Base-by-base conservation (phyloP, 2,797 vertebrate species). In the Xenops minutus region DNA sequence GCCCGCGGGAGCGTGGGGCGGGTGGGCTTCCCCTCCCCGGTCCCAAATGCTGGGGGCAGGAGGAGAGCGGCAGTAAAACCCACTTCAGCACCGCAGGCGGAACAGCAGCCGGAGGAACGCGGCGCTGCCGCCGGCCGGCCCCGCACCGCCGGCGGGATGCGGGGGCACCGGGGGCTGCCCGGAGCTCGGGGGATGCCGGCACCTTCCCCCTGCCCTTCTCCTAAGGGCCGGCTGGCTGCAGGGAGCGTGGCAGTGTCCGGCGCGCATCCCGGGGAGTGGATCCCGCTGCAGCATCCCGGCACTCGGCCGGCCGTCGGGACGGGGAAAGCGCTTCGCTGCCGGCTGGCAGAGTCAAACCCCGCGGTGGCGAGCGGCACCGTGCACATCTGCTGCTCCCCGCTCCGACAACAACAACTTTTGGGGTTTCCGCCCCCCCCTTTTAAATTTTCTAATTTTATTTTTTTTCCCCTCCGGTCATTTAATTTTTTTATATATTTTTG, bases 11-110 rank as follows among this genome's bases (percentile, higher is more conserved):
- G 5, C 7, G 2, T 2, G 75, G 41, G 37, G 34, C 9, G 0
- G 8, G 4, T 41, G 51, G 76, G 72, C n/a, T 92, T 67, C 21
- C 63, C 4, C 10, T 61, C 30, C 48, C 24, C 13, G n/a, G 44
- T 67, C 61, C 37, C 37, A 64, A 36, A 75, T 61, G 58, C 59
- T 59, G 59, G 67, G 86, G 93, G 34, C 48, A 61, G 64, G 9
- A 85, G 59, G 44, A 95, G 39, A 96, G 73, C 79, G 54, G 49
- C 32, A 77, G 62, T n/a, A 44, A 72, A 89, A 73, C 71, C 62
- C 69, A 52, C 82, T 97, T 97, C 97, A 97, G 97, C 97, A 97
- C 97, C 76, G 92, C 46, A 69, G 77, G 80, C 85, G 48, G 96
- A 97, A 97, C 97, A 97, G 97, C 97, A 92, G 91, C 96, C 91